Evolutionary conservation across 1,140 invertebrate genomes (phyloP).

Genomic region (Neelides sp.): DNA sequence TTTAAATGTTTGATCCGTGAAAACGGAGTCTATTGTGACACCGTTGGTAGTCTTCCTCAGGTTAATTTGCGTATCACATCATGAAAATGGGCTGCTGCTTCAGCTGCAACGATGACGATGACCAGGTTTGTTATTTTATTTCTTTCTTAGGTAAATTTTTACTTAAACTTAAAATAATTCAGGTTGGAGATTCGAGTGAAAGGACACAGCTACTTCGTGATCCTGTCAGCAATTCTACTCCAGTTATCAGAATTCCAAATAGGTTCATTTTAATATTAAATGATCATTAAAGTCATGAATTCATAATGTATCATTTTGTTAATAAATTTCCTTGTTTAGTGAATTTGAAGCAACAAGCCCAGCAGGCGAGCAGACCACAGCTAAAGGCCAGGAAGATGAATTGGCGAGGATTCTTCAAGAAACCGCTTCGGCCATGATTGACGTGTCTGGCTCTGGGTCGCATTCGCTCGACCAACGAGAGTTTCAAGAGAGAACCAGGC

Average conservation of each 20-base stretch:
- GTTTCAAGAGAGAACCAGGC: conserved; percentile 27
- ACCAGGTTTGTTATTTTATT: conserved; percentile 18
- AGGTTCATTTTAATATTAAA: neutral
- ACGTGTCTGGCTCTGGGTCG: conserved; percentile 27
- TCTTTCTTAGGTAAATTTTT: neutral
- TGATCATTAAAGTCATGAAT: neutral
- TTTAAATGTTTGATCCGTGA: too few species aligned
- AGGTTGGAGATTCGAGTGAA: conserved; percentile 17
- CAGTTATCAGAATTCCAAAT: conserved; percentile 16
- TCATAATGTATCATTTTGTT: neutral
- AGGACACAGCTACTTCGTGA: conserved; percentile 16
- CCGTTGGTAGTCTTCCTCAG: too few species aligned
- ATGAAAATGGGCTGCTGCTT: conserved; percentile 32
- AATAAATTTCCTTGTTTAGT: conserved; percentile 10
- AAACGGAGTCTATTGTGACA: too few species aligned
- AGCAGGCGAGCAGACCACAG: conserved; percentile 8
- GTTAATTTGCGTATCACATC: neutral
- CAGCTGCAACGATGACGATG: conserved; percentile 30
- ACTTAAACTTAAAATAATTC: neutral
- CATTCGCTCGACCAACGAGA: conserved; percentile 30
- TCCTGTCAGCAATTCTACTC: conserved; percentile 18
- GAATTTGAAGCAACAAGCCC: conserved; percentile 12
- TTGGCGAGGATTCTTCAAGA: conserved; percentile 29
- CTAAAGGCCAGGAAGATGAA: conserved; percentile 29
- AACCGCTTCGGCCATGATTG: conserved; percentile 31